Conservation (phyloP, 2,797 vertebrate genomes). For the Microctenopoma stevenorrisi region DNA sequence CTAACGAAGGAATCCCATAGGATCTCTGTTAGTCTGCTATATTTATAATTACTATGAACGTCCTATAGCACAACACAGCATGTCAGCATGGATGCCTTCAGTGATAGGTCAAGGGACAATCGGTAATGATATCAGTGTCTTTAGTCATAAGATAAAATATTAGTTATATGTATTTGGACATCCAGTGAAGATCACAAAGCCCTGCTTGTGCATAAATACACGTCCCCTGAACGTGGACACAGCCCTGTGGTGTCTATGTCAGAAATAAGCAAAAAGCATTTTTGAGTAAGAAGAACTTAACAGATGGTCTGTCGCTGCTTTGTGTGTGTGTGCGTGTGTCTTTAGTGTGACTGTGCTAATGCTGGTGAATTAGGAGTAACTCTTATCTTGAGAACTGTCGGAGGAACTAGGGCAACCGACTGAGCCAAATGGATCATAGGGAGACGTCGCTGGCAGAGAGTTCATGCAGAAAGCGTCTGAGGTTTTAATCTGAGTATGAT, state of each 20-base stretch:
- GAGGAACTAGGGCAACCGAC: constrained; percentile 10
- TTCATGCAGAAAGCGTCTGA: constrained; percentile 16
- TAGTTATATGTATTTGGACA: no score
- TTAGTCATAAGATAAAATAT: no score
- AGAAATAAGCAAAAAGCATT: not conserved
- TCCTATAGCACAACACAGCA: not conserved
- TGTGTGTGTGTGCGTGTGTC: constrained; percentile 27
- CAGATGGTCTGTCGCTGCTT: constrained; percentile 8
- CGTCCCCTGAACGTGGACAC: not conserved
- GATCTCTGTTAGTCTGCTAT: not conserved
- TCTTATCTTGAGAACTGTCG: constrained; percentile 49
- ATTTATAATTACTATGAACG: not conserved
- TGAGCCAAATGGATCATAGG: constrained; percentile 28
- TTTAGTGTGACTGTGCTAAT: constrained; percentile 5
- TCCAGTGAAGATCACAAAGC: constrained; percentile 10
- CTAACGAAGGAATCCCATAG: not conserved
- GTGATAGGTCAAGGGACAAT: constrained; percentile 5
- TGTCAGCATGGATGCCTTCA: not conserved
- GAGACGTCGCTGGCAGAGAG: constrained; percentile 32
- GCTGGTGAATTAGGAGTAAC: constrained; percentile 20
- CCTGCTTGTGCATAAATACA: not conserved
- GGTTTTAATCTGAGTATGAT: constrained; percentile 60
- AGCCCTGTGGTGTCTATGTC: not conserved
- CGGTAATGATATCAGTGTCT: not conserved
- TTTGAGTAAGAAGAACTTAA: not conserved